Evolutionary conservation across 2,113 vertebrate genomes (phyloP), one percentile per base, ranked within the genome.

Genomic region (Salminus brasiliensis): DNA sequence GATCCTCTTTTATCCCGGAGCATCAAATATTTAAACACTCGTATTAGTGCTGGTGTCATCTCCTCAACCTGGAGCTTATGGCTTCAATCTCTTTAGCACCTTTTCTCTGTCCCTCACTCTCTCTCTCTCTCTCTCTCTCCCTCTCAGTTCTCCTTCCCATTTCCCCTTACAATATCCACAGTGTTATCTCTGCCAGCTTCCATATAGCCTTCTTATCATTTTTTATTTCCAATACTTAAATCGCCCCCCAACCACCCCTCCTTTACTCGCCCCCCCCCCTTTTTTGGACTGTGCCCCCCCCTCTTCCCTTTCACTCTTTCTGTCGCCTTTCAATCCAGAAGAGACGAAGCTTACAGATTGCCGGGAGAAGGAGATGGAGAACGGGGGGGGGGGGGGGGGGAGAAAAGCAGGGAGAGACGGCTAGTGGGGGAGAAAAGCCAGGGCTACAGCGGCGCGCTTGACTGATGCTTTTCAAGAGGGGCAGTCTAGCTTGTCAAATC

Each of bases 1-100:
- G 95, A 98, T 98, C 96, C 95, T 91, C 94, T 96, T 99, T 99
- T 97, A 98, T 97, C 97, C 98, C 95, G 94, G 94, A 94, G 96
- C 97, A 99, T 99, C 97, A 99, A 99, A 99, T 99, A 99, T 99
- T 94, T 99, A 99, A 99, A 99, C 96, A 97, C 96, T 97, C 94
- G 96, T 97, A 99, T 99, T 98, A 99, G 96, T 93, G 96, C 94
- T 94, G 91, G 95, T 96, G 96, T 95, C 94, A 95, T 95, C 94
- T 93, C 95, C 94, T 97, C 95, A 92, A 95, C 93, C 93, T 82
- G 81, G 85, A 90, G 97, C 97, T 98, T 96, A 97, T 87, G 90
- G 87, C 89, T 85, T 90, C 87, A 89, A 93, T 93, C 92, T 92
- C 89, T 88, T 87, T 81, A 74, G 57, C 82, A 87, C 89, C 82